A percentile compares a stretch with the other conserved stretches of the same genome.
Evolutionary conservation across 2,888 invertebrate genomes (phyloP).

Genomic region (Nemoura dubitans): DNA sequence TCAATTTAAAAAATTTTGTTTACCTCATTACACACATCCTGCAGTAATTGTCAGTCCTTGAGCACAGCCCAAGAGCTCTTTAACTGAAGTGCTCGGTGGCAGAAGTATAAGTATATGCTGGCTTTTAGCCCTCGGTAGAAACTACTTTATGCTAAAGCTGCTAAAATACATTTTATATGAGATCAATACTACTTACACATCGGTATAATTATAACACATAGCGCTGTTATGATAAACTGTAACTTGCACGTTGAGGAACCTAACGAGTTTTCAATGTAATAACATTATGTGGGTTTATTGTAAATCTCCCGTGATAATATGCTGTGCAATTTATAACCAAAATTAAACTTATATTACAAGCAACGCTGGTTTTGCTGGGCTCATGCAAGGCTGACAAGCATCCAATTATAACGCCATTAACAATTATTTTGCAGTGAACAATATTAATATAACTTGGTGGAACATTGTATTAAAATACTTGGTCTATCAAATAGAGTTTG

Average conservation of each 20-base stretch:
- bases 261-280: not conserved
- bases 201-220: not conserved
- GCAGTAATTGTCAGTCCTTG: no score
- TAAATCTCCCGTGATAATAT: not conserved
- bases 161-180: not conserved
- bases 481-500: no score
- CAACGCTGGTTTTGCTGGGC: not conserved
- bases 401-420: not conserved
- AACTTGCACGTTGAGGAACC: not conserved
- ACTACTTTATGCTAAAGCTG: not conserved
- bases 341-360: constrained; percentile 12
- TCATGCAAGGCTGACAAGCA: not conserved
- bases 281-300: not conserved
- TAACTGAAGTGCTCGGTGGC: no score
- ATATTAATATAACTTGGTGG: not conserved
- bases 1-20: no score
- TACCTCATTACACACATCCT: no score
- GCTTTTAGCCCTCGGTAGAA: not conserved
- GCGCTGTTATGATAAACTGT: not conserved
- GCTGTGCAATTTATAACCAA: not conserved
- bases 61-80: no score
- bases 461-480: no score
- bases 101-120: not conserved
- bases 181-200: not conserved
- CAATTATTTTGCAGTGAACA: not conserved